phyloP scores from a whole-genome alignment of 2,888 invertebrate species.

The Cerastoderma edule region DNA sequence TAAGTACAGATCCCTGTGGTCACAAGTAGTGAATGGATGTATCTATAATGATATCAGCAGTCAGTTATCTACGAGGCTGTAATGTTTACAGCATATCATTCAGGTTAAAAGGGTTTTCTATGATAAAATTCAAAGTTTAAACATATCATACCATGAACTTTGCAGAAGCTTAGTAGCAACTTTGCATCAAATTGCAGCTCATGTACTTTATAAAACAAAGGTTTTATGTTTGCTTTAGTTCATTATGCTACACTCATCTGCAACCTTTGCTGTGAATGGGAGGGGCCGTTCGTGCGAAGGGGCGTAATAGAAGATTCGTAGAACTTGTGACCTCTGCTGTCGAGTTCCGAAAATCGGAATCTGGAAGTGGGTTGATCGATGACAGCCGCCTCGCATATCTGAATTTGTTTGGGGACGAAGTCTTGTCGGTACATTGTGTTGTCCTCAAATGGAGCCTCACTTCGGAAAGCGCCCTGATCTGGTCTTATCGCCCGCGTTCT shows the following conservation, averaged over 20 bases:
- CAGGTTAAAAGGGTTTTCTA: no score
- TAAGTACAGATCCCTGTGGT: no score
- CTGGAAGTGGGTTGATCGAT: conserved; percentile 72
- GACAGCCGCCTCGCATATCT: conserved; percentile 78
- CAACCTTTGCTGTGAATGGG: conserved; percentile 59
- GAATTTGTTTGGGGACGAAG: conserved; percentile 71
- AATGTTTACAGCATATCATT: no score
- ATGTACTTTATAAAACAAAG: no score
- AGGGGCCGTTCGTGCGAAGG: conserved; percentile 39
- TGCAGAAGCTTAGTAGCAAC: no score
- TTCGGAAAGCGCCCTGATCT: conserved; percentile 58
- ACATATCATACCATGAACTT: no score
- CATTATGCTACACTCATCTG: conserved; percentile 63
- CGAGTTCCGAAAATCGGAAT: conserved; percentile 74
- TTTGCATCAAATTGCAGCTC: no score
- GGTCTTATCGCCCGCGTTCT: conserved; percentile 67
- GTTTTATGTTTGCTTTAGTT: no score
- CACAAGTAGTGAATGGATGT: no score
- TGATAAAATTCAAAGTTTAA: no score
- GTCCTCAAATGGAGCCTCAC: conserved; percentile 76
- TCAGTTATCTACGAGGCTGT: no score
- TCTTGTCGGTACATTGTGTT: conserved; percentile 79
- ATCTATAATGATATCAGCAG: no score
- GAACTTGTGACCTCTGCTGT: conserved; percentile 79
- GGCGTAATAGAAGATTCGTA: conserved; percentile 72